Evolutionary conservation across 2,888 invertebrate genomes (phyloP), one percentile per base, ranked within the genome.

Genomic region (Caenorhabditis macrosperma): DNA sequence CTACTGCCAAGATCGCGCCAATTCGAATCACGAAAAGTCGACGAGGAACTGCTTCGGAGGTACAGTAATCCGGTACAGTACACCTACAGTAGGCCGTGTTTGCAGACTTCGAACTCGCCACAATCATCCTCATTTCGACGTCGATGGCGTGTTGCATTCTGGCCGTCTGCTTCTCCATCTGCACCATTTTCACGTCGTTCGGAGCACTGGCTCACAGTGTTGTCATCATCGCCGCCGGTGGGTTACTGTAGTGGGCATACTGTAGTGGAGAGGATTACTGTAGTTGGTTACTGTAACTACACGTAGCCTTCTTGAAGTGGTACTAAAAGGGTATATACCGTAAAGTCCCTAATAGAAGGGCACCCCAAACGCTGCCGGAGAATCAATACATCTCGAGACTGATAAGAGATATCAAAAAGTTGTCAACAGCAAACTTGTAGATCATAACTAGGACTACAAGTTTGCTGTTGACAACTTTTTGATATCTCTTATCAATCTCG

Each of bases 31-130:
- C n/a, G 69, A 60, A 12, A 76, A 71, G 26, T 76, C 80, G 9
- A 52, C 72, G 12, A 61, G 81, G 48, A 68, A 81, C 38, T 77
- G 77, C 28, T 81, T 77, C 54, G 81, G 81, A 66, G 80, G 80
- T 79, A n/a, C 7, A 52, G n/a, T 26, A 12, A 41, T 41, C 9
- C 5, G 7, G 30, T 17, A 17, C 9, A 9, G 55, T 10, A 20
- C 3, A 3, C 35, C 35, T 55, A 15, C 28, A 33, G 22, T 20
- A 33, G 3, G 3, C 15, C 15, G 17, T 20, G 35, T 10, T 75
- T 84, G 22, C 66, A 85, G 86, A 83, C n/a, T 86, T 84, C 64
- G 86, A 86, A 57, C 55, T 85, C 41, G 79, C 84, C 1, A 80
- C 86, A 0, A 66, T 86, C 12, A 81, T 86, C 20, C 71, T 86